Base-by-base conservation (phyloP, 1,140 invertebrate genomes). In the Laupala kohalensis region DNA sequence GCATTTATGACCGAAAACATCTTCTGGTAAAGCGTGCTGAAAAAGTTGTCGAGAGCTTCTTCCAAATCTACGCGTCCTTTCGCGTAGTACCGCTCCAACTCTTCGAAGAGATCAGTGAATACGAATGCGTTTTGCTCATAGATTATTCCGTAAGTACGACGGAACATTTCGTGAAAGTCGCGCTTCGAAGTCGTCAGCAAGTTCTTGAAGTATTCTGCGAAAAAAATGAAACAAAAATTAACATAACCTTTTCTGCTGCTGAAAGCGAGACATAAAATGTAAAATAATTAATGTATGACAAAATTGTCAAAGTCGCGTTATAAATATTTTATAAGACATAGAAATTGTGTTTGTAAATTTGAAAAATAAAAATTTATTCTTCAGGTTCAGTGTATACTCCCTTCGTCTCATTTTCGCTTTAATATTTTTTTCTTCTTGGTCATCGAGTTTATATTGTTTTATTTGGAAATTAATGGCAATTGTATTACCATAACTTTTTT, bases 1-100 rank as follows among this genome's bases (percentile, higher is more conserved):
- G 88, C 85, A 81, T 98, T 98, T 72, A 98, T 83, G 26, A 98
- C 94, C 0, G 88, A 91, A 81, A 98, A 98, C 95, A 99, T 98
- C 79, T 93, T 94, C 80, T 96, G 91, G 78, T 98, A 96, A 0
- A 98, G 87, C 5, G 89, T 91, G 69, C 25, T 89, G 83, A 98
- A 99, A 83, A 99, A 99, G 71, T 88, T 88, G 75, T 98, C 92
- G 89, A 98, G 90, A 24, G 92, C 90, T 23, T 90, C 88, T 37
- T 90, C 86, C 13, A 98, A 86, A 78, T 96, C 89, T 12, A 92
- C 86, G 76, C 89, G 83, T 23, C 94, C 94, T 73, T 87, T 88
- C 3, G 85, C 83, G 82, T 96, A 97, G 79, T 98, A 99, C 74
- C 87, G 88, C 78, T 96, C 93, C 74, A 99, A 83, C 76, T 96